A percentile compares a stretch with the other conserved stretches of the same genome.
These are phyloP conservation scores for Slavum lentiscoides DNA, from an alignment of 2,888 invertebrate genomes.

Conservation along the genomic window DNA sequence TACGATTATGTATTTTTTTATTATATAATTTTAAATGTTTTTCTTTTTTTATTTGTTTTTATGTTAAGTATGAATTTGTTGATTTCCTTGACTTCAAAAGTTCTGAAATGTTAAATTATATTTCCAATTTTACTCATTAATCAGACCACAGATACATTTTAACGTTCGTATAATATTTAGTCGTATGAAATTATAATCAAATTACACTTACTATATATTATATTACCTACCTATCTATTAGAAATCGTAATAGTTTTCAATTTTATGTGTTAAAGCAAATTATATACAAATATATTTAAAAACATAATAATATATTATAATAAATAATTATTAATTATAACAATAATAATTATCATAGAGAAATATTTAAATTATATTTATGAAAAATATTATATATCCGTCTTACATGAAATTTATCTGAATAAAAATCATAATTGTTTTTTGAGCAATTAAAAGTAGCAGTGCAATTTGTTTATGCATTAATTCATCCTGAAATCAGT, in stretches of 20 bases:
- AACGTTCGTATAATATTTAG: slow-evolving; percentile 13
- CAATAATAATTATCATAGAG: slow-evolving; percentile 37
- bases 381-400: slow-evolving; percentile 33
- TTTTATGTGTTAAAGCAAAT: slow-evolving; percentile 18
- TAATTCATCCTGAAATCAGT: not conserved
- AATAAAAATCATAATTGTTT: slow-evolving; percentile 44
- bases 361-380: slow-evolving; percentile 50
- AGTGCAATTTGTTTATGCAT: slow-evolving; percentile 18
- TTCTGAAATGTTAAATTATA: slow-evolving; percentile 12
- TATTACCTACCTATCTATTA: slow-evolving; percentile 15
- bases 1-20: slow-evolving; percentile 43
- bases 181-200: slow-evolving; percentile 35
- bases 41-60: slow-evolving; percentile 41
- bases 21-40: slow-evolving; percentile 47
- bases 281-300: slow-evolving; percentile 35
- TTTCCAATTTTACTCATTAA: slow-evolving; percentile 37
- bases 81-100: slow-evolving; percentile 12
- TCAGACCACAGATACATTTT: slow-evolving; percentile 14
- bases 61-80: slow-evolving; percentile 39
- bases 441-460: slow-evolving; percentile 7
- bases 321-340: slow-evolving; percentile 34
- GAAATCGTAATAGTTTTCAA: slow-evolving; percentile 34
- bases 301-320: slow-evolving; percentile 33
- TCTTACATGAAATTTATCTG: slow-evolving; percentile 35
- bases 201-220: slow-evolving; percentile 19